phyloP scores from a whole-genome alignment of 2,113 vertebrate species.

The Rhabdornis inornatus region DNA sequence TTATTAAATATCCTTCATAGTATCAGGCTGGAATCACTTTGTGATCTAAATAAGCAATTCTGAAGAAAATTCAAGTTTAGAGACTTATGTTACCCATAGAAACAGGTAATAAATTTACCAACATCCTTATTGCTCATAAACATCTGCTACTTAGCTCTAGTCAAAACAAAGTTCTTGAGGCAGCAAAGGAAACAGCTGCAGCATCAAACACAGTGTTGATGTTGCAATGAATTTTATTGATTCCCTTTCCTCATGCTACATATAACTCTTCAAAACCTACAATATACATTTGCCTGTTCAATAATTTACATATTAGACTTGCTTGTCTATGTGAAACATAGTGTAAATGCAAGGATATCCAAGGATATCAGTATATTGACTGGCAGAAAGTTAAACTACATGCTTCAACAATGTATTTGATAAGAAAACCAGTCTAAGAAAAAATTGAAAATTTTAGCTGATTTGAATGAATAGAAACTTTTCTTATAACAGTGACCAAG shows the following conservation, averaged over 20 bases:
- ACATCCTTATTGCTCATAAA: background rate
- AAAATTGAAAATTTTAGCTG: background rate
- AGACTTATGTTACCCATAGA: background rate
- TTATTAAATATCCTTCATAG: background rate
- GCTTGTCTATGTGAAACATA: background rate
- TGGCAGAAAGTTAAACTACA: background rate
- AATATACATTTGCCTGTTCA: background rate
- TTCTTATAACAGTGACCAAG: background rate
- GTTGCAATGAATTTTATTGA: background rate
- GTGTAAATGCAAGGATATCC: background rate
- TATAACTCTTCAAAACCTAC: background rate
- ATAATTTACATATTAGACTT: background rate
- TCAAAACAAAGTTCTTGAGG: conserved; percentile 1
- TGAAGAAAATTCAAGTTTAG: background rate
- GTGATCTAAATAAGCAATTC: background rate
- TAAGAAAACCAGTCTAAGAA: background rate
- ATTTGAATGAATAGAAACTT: background rate
- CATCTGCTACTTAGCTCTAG: background rate
- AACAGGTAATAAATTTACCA: background rate
- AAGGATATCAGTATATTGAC: background rate
- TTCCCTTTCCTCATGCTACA: background rate
- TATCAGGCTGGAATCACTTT: background rate
- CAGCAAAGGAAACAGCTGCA: conserved; percentile 2
- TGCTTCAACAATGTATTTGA: background rate
- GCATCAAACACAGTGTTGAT: background rate